Evolutionary conservation across 2,888 invertebrate genomes (phyloP).

Genomic region (Erebia palarica): DNA sequence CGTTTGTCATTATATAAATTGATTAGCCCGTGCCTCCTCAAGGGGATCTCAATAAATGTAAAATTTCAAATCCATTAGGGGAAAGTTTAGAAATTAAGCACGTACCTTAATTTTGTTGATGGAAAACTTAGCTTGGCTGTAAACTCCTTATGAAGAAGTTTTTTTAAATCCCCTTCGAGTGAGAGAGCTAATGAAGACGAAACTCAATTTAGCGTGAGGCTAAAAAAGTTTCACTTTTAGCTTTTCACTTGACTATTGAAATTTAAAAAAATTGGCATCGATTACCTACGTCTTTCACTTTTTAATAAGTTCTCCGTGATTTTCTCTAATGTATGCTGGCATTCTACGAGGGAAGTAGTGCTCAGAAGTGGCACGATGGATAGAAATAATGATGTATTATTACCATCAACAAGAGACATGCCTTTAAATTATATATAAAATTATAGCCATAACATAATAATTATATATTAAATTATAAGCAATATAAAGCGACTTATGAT

Average conservation of each 20-base stretch:
- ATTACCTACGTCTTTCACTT: no score
- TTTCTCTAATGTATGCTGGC: no score
- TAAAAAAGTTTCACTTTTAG: constrained; percentile 18
- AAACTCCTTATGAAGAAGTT: constrained; percentile 68
- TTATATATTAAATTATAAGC: no score
- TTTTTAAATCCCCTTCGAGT: constrained; percentile 51
- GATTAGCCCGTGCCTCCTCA: constrained; percentile 49
- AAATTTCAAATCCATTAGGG: constrained; percentile 77
- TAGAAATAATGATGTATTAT: no score
- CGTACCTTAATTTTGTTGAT: constrained; percentile 78
- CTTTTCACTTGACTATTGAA: constrained; percentile 1
- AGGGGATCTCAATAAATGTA: constrained; percentile 63
- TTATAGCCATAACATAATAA: no score
- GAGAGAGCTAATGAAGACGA: constrained; percentile 71
- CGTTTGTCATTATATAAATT: constrained; percentile 58
- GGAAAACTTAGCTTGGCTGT: constrained; percentile 71
- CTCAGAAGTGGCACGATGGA: no score
- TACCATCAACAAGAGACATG: no score
- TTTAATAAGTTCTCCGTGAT: no score
- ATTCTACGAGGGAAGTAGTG: no score
- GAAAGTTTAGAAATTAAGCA: constrained; percentile 75
- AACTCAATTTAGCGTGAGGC: constrained; percentile 62
- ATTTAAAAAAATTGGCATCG: not conserved
- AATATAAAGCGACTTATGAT: no score
- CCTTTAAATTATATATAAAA: no score